Conservation (phyloP, 2,113 vertebrate species). For the Tinamus guttatus region DNA sequence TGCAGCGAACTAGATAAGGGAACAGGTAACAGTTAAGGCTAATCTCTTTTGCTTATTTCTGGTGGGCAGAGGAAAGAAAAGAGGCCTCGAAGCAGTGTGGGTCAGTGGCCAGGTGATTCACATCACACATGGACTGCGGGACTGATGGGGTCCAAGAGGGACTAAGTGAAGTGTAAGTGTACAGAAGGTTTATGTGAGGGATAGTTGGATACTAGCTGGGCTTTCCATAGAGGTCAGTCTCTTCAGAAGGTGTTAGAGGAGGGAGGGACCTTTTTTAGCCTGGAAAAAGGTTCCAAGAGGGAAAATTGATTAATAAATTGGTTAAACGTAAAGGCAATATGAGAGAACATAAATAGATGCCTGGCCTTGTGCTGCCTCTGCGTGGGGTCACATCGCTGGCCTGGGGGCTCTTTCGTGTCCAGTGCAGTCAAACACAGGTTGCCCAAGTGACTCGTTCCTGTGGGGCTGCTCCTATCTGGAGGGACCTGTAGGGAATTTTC, state of each 20-base stretch:
- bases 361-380: background rate
- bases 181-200: background rate
- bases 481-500: background rate
- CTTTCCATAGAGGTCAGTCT: background rate
- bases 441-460: accelerated
- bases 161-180: no score
- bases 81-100: no score
- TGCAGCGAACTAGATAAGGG: background rate
- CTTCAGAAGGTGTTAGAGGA: background rate
- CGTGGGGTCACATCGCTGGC: background rate
- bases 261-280: background rate
- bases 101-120: background rate
- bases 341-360: background rate
- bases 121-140: no score
- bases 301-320: background rate
- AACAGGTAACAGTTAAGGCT: background rate
- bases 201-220: background rate
- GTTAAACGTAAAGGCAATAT: background rate
- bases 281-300: background rate
- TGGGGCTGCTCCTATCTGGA: background rate
- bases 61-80: background rate
- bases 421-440: background rate
- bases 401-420: background rate
- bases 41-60: background rate
- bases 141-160: background rate